Evolutionary conservation across 2,797 vertebrate genomes (phyloP).

Genomic region (Crax fasciolata): DNA sequence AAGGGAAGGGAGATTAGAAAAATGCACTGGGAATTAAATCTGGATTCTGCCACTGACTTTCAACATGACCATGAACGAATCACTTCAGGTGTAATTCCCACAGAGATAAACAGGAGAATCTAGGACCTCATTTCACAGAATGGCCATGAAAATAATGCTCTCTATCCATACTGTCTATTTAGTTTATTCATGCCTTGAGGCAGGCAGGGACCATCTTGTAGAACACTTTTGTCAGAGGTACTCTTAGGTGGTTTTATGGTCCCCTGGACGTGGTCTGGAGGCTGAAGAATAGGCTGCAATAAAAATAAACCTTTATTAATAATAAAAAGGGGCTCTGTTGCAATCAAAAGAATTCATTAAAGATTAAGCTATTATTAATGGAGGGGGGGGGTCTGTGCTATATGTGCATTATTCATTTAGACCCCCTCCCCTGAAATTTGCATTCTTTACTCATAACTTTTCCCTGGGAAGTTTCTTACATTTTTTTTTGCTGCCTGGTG

Average conservation of each 20-base stretch:
- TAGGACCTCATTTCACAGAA: background rate
- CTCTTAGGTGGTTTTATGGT: background rate
- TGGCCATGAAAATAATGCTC: background rate
- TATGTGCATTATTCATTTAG: background rate
- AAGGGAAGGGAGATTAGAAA: background rate
- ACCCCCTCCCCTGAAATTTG: background rate
- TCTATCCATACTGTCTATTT: background rate
- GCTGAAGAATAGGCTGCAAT: background rate
- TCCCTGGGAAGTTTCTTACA: background rate
- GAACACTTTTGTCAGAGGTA: background rate
- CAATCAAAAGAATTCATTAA: background rate
- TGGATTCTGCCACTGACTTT: background rate
- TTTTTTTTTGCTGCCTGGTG: constrained; percentile 28
- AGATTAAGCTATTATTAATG: background rate
- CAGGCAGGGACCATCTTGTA: background rate
- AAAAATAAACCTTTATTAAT: constrained; percentile 38
- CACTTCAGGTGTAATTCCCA: background rate
- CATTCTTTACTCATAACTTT: constrained; percentile 62
- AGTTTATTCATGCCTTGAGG: background rate
- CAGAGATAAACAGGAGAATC: background rate
- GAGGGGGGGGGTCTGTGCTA: background rate
- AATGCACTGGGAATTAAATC: background rate
- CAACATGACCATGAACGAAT: background rate
- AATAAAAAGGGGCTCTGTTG: background rate
- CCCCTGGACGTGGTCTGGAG: background rate